Base-by-base conservation (phyloP, 1,140 invertebrate species). In the Papilio machaon region DNA sequence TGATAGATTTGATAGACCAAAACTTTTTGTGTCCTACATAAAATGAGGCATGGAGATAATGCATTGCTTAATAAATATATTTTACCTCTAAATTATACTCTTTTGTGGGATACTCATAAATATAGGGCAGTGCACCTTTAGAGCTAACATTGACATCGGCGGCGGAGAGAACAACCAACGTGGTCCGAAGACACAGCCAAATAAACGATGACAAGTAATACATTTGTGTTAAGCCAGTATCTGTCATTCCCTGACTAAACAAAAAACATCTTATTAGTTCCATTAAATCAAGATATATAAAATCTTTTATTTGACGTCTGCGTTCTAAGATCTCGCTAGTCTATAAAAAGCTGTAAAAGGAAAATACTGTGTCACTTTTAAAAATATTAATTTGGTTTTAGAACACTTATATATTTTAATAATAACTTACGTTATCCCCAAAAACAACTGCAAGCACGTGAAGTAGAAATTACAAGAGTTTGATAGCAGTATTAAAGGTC, bases 401-500 rank as follows among this genome's bases (percentile, higher is more conserved):
- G 38, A 43, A 43, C 38, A 7, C 38, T 2, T 43, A 43, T 43
- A 7, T 43, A 43, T 43, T 38, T 38, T 43, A 43, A 64, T 77
- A 49, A 73, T 15, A 47, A 87, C 90, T 89, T 84, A 97, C 97
- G 96, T 95, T 38, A 97, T 91, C 74, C 96, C 96, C 82, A 97
- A 95, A 3, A 97, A 95, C 5, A 97, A 89, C 83, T 97, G 96
- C 79, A 97, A 95, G 78, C 97, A 97, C 83, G 97, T 97, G 81
- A 97, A 97, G 84, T 97, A 97, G 52, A 97, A 94, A 88, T 97
- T 96, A 49, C 95, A 96, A 2, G 96, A 95, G 80, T 96, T 96
- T 1, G 96, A 97, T 0, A 97, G 82, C 5, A 97, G 87, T 9
- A 97, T 95, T 38, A 97, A 95, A 47, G 92, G 89, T 0, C 96